A percentile compares a stretch with the other conserved stretches of the same genome.
These are phyloP conservation scores for Drosophila repleta DNA, from an alignment of 1,140 invertebrate species.

Conservation along the genomic window DNA sequence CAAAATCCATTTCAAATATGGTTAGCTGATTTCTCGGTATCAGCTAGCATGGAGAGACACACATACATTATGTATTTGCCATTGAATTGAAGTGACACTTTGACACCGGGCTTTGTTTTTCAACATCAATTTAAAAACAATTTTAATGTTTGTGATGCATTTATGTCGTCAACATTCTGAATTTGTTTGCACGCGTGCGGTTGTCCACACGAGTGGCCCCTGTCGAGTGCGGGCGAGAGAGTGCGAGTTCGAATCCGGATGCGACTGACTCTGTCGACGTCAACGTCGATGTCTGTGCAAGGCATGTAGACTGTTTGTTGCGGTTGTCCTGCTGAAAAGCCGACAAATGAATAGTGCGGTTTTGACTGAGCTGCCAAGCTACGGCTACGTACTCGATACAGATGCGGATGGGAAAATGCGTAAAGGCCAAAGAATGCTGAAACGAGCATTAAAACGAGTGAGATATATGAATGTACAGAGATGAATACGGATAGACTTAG, in stretches of 20 bases:
- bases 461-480: not conserved
- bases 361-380: constrained; percentile 15
- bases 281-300: constrained; percentile 2
- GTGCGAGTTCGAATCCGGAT: not conserved
- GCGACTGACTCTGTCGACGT: not conserved
- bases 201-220: constrained; percentile 8
- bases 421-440: not conserved
- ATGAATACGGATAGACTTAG: not conserved
- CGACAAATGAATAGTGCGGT: constrained; percentile 59
- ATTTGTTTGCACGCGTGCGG: constrained; percentile 25
- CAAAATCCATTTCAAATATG: too few species aligned
- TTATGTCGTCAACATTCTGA: constrained; percentile 45
- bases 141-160: constrained; percentile 54
- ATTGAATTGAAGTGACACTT: constrained; percentile 18
- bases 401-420: not conserved
- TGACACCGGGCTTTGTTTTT: constrained; percentile 46
- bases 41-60: too few species aligned
- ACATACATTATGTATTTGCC: constrained; percentile 8
- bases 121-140: constrained; percentile 62
- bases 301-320: constrained; percentile 61
- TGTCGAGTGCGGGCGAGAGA: not conserved
- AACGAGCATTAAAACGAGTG: not conserved
- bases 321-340: constrained; percentile 66
- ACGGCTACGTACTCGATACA: not conserved
- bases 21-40: too few species aligned